phyloP scores from a whole-genome alignment of 1,140 invertebrate genomes.

The Scaptomyza hsui region DNA sequence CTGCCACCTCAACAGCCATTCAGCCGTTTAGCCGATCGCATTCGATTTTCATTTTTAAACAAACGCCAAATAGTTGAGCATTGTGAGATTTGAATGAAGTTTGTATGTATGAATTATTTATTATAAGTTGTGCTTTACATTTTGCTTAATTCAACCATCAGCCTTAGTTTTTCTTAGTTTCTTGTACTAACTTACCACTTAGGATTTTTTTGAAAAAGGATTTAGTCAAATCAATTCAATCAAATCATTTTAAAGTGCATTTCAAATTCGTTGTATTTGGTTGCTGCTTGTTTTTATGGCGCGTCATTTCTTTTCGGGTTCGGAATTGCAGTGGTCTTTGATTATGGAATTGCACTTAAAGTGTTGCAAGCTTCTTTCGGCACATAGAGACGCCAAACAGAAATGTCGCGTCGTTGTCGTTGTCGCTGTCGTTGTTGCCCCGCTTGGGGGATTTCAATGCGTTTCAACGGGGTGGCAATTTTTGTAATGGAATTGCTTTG shows the following conservation, averaged over 20 bases:
- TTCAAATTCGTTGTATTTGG: neutral
- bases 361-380: constrained; percentile 55
- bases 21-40: constrained; percentile 36
- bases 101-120: neutral
- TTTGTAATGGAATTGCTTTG: constrained; percentile 73
- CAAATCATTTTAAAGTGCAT: constrained; percentile 24
- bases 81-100: neutral
- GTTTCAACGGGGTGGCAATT: constrained; percentile 66
- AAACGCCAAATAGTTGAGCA: no score
- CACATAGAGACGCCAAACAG: constrained; percentile 16
- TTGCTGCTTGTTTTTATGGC: constrained; percentile 48
- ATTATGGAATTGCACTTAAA: constrained; percentile 79
- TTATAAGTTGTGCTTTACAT: neutral
- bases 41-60: constrained; percentile 42
- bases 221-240: neutral
- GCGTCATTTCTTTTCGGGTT: constrained; percentile 51
- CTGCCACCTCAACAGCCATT: constrained; percentile 36
- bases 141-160: no score
- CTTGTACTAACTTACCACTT: no score
- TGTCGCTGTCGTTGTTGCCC: no score
- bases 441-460: constrained; percentile 4
- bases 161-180: no score
- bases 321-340: constrained; percentile 56
- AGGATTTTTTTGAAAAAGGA: no score
- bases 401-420: neutral